Conservation (phyloP, 2,113 vertebrate species). For the Cromileptes altivelis region DNA sequence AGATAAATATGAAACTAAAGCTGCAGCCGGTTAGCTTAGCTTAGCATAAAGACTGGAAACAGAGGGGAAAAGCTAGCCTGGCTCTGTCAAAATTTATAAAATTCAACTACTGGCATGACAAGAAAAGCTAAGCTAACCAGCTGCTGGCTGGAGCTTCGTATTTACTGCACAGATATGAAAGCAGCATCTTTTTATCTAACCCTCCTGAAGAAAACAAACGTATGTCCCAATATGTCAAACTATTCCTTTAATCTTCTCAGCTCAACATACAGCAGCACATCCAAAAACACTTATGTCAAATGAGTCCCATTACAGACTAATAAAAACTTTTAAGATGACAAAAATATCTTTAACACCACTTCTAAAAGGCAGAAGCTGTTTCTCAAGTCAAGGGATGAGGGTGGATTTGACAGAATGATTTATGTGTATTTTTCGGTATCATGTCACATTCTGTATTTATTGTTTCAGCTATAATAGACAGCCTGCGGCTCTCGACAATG, state of each 20-base stretch:
- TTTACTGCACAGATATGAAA: background rate
- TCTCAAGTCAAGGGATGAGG: constrained; percentile 3
- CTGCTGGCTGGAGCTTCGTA: background rate
- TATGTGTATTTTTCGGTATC: constrained; percentile 19
- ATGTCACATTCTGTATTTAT: constrained; percentile 46
- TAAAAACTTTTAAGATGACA: constrained; percentile 24
- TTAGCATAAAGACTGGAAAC: background rate
- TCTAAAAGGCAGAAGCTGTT: background rate
- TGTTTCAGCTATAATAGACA: constrained; percentile 39
- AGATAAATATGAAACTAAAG: background rate
- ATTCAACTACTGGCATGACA: background rate
- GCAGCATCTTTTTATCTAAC: background rate
- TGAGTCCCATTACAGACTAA: background rate
- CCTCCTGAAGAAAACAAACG: background rate
- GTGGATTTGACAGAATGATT: constrained; percentile 26
- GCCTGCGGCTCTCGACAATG: constrained; percentile 40
- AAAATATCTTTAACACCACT: background rate
- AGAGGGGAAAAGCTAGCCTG: background rate
- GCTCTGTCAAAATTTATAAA: too few species aligned
- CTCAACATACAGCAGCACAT: background rate
- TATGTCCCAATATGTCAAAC: background rate
- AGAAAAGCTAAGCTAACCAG: background rate
- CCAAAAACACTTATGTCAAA: constrained; percentile 15
- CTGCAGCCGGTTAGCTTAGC: background rate
- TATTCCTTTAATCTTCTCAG: background rate